Conservation (phyloP, 2,113 vertebrate species). For the Periophthalmodon schlosseri region DNA sequence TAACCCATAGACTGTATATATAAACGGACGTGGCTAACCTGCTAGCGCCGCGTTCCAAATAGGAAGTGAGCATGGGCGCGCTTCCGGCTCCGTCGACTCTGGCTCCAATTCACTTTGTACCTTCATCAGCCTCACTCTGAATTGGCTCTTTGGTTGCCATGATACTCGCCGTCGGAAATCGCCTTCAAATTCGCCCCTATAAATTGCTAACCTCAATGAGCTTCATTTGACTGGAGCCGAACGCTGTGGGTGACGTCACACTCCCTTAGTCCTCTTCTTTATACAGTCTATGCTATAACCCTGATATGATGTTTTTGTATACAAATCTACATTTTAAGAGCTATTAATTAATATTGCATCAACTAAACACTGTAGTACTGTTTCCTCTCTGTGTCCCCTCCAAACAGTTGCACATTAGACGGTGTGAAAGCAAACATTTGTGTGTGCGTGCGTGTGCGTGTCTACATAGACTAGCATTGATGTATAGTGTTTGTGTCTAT, state of each 20-base stretch:
- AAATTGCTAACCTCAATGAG: no score
- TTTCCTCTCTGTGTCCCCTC: slow-evolving; percentile 58
- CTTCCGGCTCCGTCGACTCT: no score
- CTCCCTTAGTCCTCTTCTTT: neutral
- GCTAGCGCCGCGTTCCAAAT: no score
- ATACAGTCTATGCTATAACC: neutral
- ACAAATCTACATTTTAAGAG: slow-evolving; percentile 1
- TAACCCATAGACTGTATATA: neutral
- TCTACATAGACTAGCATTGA: slow-evolving; percentile 79
- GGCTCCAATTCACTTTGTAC: no score
- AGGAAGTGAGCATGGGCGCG: no score
- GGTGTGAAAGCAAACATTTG: slow-evolving; percentile 64
- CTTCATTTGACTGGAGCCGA: no score
- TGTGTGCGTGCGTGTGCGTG: slow-evolving; percentile 59
- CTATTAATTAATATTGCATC: neutral
- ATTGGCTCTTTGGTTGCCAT: no score
- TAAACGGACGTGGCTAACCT: no score
- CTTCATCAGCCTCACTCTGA: no score
- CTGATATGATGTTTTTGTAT: neutral
- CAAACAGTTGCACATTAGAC: slow-evolving; percentile 44
- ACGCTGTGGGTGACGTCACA: no score
- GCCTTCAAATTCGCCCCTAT: no score
- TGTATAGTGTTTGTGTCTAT: slow-evolving; percentile 81
- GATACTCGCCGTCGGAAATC: no score
- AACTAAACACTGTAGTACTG: slow-evolving; percentile 53